Percentiles rank a stretch among this genome's conserved stretches.
Conservation (phyloP, 2,113 vertebrate species). For the Steatornis caripensis region DNA sequence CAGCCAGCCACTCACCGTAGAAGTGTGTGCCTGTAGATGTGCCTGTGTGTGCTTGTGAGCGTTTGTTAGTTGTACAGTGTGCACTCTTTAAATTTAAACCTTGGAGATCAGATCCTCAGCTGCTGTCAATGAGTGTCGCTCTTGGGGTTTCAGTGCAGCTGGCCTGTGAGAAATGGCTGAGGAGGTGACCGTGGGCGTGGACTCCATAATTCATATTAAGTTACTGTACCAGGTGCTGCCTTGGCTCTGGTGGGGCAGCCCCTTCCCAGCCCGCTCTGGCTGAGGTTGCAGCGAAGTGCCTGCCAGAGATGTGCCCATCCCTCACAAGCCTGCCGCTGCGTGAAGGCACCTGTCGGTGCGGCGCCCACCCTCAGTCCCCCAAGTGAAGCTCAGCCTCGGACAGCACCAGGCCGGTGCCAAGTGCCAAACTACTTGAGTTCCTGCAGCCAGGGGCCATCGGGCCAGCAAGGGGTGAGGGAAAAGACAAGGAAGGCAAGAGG, state of each 20-base stretch:
- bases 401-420: neutral
- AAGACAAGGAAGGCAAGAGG: neutral
- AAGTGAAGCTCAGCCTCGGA: neutral
- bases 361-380: neutral
- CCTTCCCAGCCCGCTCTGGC: fast-evolving
- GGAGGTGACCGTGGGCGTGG: neutral
- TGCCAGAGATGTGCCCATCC: neutral
- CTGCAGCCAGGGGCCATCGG: neutral
- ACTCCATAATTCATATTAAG: neutral
- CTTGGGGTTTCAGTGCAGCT: neutral
- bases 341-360: neutral
- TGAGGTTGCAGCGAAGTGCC: neutral
- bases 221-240: neutral
- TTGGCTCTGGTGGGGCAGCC: neutral
- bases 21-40: neutral
- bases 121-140: neutral
- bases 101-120: neutral
- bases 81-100: neutral
- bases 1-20: neutral
- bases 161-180: neutral
- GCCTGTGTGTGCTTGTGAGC: neutral
- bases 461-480: neutral
- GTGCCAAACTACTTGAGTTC: conserved; percentile 28
- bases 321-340: fast-evolving
- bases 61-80: neutral